Conservation (phyloP, 1,140 invertebrate genomes). For the Homarus americanus region DNA sequence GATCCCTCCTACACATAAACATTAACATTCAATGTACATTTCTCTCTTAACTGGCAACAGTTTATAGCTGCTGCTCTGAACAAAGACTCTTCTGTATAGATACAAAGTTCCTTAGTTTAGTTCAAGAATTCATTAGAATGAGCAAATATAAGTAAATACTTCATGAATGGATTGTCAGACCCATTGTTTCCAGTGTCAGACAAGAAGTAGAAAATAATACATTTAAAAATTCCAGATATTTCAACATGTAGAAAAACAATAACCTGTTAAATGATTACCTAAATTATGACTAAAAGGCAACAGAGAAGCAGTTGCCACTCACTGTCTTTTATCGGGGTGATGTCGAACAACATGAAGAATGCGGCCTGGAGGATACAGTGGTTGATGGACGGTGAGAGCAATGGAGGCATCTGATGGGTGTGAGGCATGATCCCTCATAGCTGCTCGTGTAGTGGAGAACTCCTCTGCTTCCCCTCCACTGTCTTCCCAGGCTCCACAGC, state of each 20-base stretch:
- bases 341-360: conserved; percentile 94
- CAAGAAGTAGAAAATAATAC: too few relatives aligned
- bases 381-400: conserved; percentile 84
- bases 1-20: too few relatives aligned
- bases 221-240: neutral
- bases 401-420: conserved; percentile 78
- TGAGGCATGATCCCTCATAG: conserved; percentile 65
- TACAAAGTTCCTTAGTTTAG: too few relatives aligned
- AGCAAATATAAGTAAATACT: neutral
- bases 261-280: too few relatives aligned
- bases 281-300: neutral
- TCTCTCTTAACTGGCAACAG: too few relatives aligned
- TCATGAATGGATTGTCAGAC: neutral
- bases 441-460: conserved; percentile 59
- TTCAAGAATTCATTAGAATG: too few relatives aligned
- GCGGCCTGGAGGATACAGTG: conserved; percentile 91
- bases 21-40: too few relatives aligned
- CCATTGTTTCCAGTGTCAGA: neutral
- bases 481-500: conserved; percentile 86
- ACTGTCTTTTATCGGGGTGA: conserved; percentile 90
- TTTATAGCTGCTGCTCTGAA: too few relatives aligned
- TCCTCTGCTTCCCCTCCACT: conserved; percentile 77
- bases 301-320: conserved; percentile 79
- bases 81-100: too few relatives aligned
- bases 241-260: neutral